A percentile compares a stretch with the other conserved stretches of the same genome.
Evolutionary conservation across 1,140 invertebrate genomes (phyloP).

Genomic region (Drosophila albomicans): DNA sequence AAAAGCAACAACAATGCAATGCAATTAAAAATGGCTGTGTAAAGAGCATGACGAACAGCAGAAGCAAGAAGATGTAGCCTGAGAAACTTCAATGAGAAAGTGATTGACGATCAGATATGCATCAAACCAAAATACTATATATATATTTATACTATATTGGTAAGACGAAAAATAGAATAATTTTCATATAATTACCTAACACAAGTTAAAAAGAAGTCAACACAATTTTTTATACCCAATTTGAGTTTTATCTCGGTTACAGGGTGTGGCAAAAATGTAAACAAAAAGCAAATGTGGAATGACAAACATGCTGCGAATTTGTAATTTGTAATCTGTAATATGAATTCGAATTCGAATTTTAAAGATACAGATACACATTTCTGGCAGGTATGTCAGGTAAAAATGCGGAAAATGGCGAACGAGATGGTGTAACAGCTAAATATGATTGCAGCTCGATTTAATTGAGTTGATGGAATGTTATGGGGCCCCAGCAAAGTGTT

Average conservation of each 20-base stretch:
- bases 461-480: constrained; percentile 71
- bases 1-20: constrained; percentile 71
- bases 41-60: constrained; percentile 27
- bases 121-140: neutral
- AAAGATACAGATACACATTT: constrained; percentile 32
- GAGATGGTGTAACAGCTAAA: constrained; percentile 53
- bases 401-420: constrained; percentile 50
- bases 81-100: neutral
- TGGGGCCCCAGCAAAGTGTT: constrained; percentile 12
- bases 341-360: constrained; percentile 47
- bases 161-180: neutral
- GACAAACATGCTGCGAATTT: constrained; percentile 83
- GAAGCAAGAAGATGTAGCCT: neutral
- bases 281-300: constrained; percentile 58
- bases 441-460: constrained; percentile 77
- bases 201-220: neutral
- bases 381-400: constrained; percentile 22
- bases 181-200: no score
- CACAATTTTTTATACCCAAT: neutral
- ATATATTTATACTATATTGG: neutral
- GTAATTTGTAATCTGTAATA: constrained; percentile 79
- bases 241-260: neutral
- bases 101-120: neutral
- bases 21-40: constrained; percentile 78
- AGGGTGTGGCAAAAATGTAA: constrained; percentile 26